phyloP scores from a whole-genome alignment of 2,113 vertebrate genomes.

The Tenebrosternarchus preto region DNA sequence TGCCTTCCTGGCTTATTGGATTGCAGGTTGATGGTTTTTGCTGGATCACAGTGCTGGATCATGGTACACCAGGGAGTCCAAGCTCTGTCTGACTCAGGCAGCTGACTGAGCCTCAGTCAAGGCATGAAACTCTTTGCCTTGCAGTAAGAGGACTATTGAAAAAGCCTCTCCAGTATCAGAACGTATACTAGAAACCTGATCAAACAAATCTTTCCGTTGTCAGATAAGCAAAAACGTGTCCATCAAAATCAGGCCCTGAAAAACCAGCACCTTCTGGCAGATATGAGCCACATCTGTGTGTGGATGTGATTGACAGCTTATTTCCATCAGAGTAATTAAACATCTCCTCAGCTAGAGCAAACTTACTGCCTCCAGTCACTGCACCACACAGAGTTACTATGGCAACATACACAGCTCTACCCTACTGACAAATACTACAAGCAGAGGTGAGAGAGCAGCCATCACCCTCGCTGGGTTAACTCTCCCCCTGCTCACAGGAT shows the following conservation, averaged over 20 bases:
- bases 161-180: neutral
- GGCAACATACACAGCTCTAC: slow-evolving; percentile 9
- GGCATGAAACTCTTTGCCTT: neutral
- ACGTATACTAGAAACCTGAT: neutral
- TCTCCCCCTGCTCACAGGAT: neutral
- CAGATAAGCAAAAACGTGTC: neutral
- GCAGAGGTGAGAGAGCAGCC: neutral
- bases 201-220: neutral
- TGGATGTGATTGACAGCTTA: slow-evolving; percentile 31
- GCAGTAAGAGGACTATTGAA: neutral
- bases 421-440: slow-evolving; percentile 26
- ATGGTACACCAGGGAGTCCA: no score
- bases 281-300: neutral
- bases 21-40: no score
- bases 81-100: slow-evolving; percentile 30
- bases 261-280: neutral
- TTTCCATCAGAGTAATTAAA: slow-evolving; percentile 35
- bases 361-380: slow-evolving; percentile 26
- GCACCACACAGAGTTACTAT: slow-evolving; percentile 52
- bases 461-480: neutral
- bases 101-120: neutral
- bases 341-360: slow-evolving; percentile 47
- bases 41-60: no score
- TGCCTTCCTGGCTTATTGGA: no score
- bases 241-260: neutral